phyloP scores from a whole-genome alignment of 1,140 invertebrate species.

The Branchinecta lindahli region DNA sequence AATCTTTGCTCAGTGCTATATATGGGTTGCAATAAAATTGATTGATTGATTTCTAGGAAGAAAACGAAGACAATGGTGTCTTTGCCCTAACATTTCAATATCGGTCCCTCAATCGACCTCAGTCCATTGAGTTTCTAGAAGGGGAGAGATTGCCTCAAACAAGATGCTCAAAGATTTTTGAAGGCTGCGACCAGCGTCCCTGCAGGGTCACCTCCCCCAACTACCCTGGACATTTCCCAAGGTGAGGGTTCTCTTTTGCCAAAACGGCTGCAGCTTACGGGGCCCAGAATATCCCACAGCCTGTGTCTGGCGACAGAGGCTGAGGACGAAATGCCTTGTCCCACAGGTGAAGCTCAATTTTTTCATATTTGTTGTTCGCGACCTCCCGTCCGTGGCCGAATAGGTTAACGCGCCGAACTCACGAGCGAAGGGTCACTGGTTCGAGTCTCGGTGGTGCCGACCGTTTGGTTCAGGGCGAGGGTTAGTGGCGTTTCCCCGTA shows the following conservation, averaged over 20 bases:
- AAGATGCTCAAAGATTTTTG: not conserved
- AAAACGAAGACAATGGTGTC: not conserved
- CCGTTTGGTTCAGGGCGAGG: too few relatives aligned
- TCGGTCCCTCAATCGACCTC: not conserved
- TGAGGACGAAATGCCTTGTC: too few relatives aligned
- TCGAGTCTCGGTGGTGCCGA: too few relatives aligned
- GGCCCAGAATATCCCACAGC: too few relatives aligned
- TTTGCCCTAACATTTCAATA: not conserved
- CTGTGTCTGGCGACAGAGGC: too few relatives aligned
- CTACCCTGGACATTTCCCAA: not conserved
- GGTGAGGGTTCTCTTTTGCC: not conserved
- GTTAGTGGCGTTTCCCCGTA: too few relatives aligned
- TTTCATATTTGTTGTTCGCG: too few relatives aligned
- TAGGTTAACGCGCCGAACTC: too few relatives aligned
- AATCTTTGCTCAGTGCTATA: not conserved
- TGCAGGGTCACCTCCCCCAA: not conserved
- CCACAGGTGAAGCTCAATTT: too few relatives aligned
- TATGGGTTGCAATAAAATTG: not conserved
- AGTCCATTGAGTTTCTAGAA: not conserved
- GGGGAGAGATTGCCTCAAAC: not conserved
- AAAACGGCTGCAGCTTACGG: too few relatives aligned
- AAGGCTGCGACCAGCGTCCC: not conserved
- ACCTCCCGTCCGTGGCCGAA: too few relatives aligned
- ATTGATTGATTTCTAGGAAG: not conserved
- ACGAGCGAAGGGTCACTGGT: too few relatives aligned